A percentile compares a stretch with the other conserved stretches of the same genome.
phyloP scores from a whole-genome alignment of 1,140 invertebrate species.

The Samia ricini region DNA sequence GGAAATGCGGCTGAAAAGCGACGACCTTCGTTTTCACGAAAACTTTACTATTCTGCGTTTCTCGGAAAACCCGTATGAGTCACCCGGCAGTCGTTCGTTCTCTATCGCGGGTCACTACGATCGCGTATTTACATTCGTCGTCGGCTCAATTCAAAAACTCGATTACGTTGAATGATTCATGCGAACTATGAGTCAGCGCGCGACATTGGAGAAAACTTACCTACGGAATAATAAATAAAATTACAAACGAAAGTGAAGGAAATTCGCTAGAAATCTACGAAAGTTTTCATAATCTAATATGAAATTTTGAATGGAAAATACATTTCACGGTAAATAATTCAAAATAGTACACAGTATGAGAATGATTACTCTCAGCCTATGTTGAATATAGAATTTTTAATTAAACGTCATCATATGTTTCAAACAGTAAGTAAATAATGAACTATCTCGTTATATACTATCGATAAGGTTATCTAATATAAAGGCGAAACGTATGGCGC shows the following conservation, averaged over 20 bases:
- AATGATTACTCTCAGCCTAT: too few relatives aligned
- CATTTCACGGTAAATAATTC: not conserved
- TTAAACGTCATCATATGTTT: not conserved
- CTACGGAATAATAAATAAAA: conserved; percentile 14
- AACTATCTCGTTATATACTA: not conserved
- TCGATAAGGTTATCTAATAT: conserved; percentile 42
- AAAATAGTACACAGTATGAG: not conserved
- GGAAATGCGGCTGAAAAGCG: conserved; percentile 12
- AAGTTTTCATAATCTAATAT: not conserved
- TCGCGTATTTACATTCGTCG: conserved; percentile 65
- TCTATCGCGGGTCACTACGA: conserved; percentile 67
- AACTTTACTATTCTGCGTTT: conserved; percentile 55
- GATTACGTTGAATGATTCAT: conserved; percentile 71
- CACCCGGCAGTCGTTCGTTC: conserved; percentile 52
- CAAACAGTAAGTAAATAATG: not conserved
- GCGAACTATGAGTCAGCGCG: conserved; percentile 64
- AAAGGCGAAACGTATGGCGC: conserved; percentile 41
- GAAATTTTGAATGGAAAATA: not conserved
- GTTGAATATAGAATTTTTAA: not conserved
- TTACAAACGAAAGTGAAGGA: not conserved
- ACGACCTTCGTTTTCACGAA: conserved; percentile 69
- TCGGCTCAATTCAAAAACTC: conserved; percentile 71
- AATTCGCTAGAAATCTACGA: conserved; percentile 3
- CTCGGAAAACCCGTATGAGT: conserved; percentile 74
- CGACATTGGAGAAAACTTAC: conserved; percentile 54